Evolutionary conservation across 2,113 vertebrate genomes (phyloP).

Genomic region (Theristicus caerulescens): DNA sequence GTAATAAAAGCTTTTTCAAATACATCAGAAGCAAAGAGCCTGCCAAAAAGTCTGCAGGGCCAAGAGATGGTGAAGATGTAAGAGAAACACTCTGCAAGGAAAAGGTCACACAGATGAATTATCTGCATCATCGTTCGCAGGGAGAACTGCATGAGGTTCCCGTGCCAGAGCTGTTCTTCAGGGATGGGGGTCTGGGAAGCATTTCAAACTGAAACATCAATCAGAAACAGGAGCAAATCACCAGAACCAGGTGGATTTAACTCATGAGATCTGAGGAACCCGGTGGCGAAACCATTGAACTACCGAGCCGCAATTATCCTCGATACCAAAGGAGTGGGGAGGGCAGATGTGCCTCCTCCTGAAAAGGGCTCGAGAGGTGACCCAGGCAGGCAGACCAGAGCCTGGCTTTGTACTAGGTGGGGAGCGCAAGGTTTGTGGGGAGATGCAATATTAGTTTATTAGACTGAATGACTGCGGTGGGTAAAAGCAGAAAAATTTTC

Average conservation of each 20-base stretch:
- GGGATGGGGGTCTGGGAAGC: constrained; percentile 7
- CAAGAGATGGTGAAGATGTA: constrained; percentile 53
- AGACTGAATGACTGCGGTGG: not conserved
- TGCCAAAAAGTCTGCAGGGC: constrained; percentile 58
- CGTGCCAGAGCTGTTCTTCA: not conserved
- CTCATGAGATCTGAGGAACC: not conserved
- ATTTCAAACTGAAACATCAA: constrained; percentile 12
- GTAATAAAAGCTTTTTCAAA: constrained; percentile 67
- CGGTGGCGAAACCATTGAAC: rapidly evolving
- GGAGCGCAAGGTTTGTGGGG: not conserved
- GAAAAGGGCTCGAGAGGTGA: not conserved
- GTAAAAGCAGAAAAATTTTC: not conserved
- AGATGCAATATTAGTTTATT: not conserved
- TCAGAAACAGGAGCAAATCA: not conserved
- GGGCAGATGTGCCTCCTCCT: not conserved
- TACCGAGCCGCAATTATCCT: rapidly evolving
- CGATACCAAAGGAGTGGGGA: not conserved
- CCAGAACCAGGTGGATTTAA: not conserved
- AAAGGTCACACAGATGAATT: constrained; percentile 60
- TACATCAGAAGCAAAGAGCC: constrained; percentile 61
- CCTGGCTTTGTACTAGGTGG: not conserved
- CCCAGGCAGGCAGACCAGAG: not conserved
- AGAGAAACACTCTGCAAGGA: constrained; percentile 35
- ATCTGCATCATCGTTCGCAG: not conserved
- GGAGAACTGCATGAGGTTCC: not conserved